Base-by-base conservation (phyloP, 2,888 invertebrate genomes). In the Ormyrus nitidulus region DNA sequence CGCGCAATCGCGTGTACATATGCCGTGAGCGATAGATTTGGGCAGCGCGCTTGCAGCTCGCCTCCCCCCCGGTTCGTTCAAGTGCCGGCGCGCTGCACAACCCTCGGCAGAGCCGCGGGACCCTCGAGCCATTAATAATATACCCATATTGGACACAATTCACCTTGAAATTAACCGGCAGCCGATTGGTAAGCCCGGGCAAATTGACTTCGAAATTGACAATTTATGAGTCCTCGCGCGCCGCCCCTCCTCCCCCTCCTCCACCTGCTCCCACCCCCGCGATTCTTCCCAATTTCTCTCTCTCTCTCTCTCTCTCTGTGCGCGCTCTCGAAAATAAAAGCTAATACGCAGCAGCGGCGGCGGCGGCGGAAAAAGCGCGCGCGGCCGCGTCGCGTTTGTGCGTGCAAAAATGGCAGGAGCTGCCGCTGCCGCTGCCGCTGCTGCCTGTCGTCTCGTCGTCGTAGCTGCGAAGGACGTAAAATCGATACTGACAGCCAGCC, bases 61-160 rank as follows among this genome's bases (percentile, higher is more conserved):
- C 66, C 49, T 19, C 19, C 68, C 34, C 34, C 4, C 89, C 89
- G 89, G 88, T 86, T 48, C 84, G 84, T 83, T 84, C 84, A 83
- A 86, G 85, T 88, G 86, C 58, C 56, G 64, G 44, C 48, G 53
- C 49, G 61, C 9, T 34, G 64, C 44, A 46, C 76, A 70, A 76
- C 83, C 69, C 65, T 62, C 76, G 59, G 77, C 81, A 80, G 77
- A 82, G 79, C 83, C 82, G 81, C 79, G 81, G 79, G 82, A 79
- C 81, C 80, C 81, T 78, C 86, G 85, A 86, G 86, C 89, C 90
- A 90, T 90, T 90, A 90, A 90, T 90, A 90, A 90, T 90, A 90
- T 88, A 90, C 89, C 90, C 90, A 90, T 90, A 90, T 90, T 90
- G 90, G 90, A 90, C 90, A 90, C 90, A 90, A 90, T 90, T 90